phyloP scores from a whole-genome alignment of 2,888 invertebrate species.

The Oeneis ivallda region DNA sequence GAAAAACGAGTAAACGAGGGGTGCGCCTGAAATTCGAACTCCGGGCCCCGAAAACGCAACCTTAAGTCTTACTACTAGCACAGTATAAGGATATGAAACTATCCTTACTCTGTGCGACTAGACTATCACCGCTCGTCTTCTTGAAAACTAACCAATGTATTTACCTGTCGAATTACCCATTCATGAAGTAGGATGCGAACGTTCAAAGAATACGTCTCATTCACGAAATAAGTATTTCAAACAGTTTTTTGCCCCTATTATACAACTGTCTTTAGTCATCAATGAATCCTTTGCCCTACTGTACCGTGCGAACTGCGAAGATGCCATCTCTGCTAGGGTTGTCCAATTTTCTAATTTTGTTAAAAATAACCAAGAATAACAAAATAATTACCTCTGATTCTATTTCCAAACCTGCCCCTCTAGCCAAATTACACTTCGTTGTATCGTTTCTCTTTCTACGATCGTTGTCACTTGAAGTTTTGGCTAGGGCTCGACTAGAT shows the following conservation, averaged over 20 bases:
- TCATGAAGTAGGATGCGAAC: constrained; percentile 20
- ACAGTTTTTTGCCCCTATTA: constrained; percentile 20
- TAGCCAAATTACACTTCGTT: too few relatives aligned
- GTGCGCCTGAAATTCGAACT: too few relatives aligned
- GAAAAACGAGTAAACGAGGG: too few relatives aligned
- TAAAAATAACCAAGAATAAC: neutral
- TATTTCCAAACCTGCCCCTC: too few relatives aligned
- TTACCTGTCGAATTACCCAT: neutral
- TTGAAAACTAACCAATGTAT: too few relatives aligned
- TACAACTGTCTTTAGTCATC: constrained; percentile 36
- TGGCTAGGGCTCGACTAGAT: too few relatives aligned
- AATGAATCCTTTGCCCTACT: constrained; percentile 36
- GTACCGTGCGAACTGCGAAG: constrained; percentile 36
- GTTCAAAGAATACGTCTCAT: constrained; percentile 31
- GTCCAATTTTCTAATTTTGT: neutral
- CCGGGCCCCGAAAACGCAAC: too few relatives aligned
- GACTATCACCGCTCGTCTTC: neutral
- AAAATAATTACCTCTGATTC: too few relatives aligned
- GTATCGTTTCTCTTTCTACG: too few relatives aligned
- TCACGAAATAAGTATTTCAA: constrained; percentile 32
- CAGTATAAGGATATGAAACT: too few relatives aligned
- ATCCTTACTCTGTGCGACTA: neutral
- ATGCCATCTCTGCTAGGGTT: constrained; percentile 5
- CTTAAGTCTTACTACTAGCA: neutral
- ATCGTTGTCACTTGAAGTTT: too few relatives aligned